Evolutionary conservation across 2,797 vertebrate species (phyloP).

Genomic region (Loriculus beryllinus): DNA sequence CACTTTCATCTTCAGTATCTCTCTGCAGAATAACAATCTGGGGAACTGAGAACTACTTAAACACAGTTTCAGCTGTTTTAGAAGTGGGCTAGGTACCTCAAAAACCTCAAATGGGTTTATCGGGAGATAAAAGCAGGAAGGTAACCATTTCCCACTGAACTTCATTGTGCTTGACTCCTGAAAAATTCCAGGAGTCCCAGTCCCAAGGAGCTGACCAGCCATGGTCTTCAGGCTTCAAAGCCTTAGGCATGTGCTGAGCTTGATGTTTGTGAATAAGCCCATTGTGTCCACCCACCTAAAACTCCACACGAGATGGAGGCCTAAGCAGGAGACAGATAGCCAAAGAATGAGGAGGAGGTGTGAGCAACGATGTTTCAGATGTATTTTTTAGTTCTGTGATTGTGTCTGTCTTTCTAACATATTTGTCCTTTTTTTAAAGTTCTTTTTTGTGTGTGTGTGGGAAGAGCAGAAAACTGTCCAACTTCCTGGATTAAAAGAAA

Average conservation of each 20-base stretch:
- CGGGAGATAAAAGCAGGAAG: not conserved
- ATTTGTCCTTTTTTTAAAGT: not conserved
- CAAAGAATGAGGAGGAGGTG: slow-evolving; percentile 57
- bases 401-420: not conserved
- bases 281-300: slow-evolving; percentile 54
- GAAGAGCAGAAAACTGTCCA: not conserved
- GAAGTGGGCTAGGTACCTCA: not conserved
- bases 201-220: not conserved
- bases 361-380: slow-evolving; percentile 22
- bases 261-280: slow-evolving; percentile 35
- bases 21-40: not conserved
- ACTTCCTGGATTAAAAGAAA: not conserved
- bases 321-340: slow-evolving; percentile 48
- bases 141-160: not conserved
- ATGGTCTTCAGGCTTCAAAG: slow-evolving; percentile 14
- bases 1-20: not conserved
- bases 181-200: not conserved
- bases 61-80: not conserved
- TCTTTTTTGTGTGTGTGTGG: not conserved
- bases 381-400: not conserved
- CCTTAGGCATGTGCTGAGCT: not conserved
- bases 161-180: not conserved
- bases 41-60: not conserved
- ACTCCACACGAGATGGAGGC: not conserved
- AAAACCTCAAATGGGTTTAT: not conserved